Conservation (phyloP, 2,888 invertebrate genomes). For the Zygogramma bicolorata region DNA sequence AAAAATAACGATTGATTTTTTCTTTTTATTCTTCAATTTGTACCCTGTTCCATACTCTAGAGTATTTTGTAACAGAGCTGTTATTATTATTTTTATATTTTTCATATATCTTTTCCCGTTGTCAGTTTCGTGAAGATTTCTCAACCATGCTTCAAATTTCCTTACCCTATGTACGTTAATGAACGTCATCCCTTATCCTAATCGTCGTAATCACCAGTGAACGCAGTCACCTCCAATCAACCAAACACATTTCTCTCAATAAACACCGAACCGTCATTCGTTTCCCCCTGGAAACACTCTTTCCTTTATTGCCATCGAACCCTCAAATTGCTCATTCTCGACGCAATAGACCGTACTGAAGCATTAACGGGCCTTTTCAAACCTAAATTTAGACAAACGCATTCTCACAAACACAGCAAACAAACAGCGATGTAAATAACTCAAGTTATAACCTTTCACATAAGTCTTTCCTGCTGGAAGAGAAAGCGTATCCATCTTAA, state of each 20-base stretch:
- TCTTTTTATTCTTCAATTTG: too few species aligned
- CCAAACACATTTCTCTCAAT: background rate
- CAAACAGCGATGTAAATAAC: slow-evolving; percentile 34
- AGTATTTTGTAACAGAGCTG: too few species aligned
- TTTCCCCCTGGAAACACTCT: background rate
- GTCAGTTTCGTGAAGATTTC: background rate
- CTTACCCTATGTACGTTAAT: too few species aligned
- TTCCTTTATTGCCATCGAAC: background rate
- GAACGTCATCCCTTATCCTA: background rate
- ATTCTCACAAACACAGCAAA: slow-evolving; percentile 11
- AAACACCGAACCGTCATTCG: background rate
- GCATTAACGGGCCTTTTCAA: slow-evolving; percentile 18
- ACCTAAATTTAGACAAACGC: slow-evolving; percentile 32
- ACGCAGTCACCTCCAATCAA: background rate
- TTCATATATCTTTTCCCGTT: too few species aligned
- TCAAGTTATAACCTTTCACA: slow-evolving; percentile 30
- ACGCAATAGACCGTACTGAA: background rate
- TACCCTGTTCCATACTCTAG: too few species aligned
- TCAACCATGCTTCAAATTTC: too few species aligned
- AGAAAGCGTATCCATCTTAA: slow-evolving; percentile 32
- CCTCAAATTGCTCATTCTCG: background rate
- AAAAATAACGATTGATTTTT: too few species aligned
- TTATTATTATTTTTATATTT: too few species aligned
- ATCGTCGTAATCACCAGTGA: background rate
- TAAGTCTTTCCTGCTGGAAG: slow-evolving; percentile 28